phyloP scores from a whole-genome alignment of 2,797 vertebrate species.

The Argyrosomus regius region DNA sequence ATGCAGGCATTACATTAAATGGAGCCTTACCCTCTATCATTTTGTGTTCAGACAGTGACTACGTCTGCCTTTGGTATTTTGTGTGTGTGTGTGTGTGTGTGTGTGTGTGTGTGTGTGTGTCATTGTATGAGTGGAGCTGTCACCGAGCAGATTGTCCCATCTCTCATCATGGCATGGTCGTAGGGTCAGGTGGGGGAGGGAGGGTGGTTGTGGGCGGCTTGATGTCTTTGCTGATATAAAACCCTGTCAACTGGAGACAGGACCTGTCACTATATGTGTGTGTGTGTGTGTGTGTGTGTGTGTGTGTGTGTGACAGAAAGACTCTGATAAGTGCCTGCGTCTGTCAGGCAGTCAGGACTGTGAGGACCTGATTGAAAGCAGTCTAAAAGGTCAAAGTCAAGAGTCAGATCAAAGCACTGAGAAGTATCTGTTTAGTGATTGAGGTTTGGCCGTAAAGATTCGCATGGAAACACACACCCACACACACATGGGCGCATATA shows the following conservation, averaged over 20 bases:
- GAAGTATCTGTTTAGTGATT: constrained; percentile 60
- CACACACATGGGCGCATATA: background rate
- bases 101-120: constrained; percentile 28
- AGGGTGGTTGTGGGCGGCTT: constrained; percentile 58
- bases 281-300: constrained; percentile 27
- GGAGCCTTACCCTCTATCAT: constrained; percentile 36
- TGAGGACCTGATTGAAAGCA: constrained; percentile 74
- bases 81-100: constrained; percentile 1
- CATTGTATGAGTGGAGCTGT: constrained; percentile 70
- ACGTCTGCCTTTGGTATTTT: constrained; percentile 7
- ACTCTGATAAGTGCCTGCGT: constrained; percentile 58
- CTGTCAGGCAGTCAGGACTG: constrained; percentile 58
- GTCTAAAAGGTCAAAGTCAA: constrained; percentile 77
- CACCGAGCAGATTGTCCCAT: constrained; percentile 77
- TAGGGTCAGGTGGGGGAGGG: constrained; percentile 55
- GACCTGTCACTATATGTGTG: constrained; percentile 61
- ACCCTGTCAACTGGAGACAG: constrained; percentile 78
- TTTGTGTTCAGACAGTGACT: constrained; percentile 44
- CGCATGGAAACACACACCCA: constrained; percentile 5
- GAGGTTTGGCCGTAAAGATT: constrained; percentile 41
- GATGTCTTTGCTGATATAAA: constrained; percentile 81
- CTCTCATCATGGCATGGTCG: constrained; percentile 78
- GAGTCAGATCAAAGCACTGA: constrained; percentile 56
- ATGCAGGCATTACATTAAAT: constrained; percentile 40
- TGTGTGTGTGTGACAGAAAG: constrained; percentile 33